Evolutionary conservation across 2,113 vertebrate genomes (phyloP), one percentile per base, ranked within the genome.

Genomic region (Macrotis lagotis): DNA sequence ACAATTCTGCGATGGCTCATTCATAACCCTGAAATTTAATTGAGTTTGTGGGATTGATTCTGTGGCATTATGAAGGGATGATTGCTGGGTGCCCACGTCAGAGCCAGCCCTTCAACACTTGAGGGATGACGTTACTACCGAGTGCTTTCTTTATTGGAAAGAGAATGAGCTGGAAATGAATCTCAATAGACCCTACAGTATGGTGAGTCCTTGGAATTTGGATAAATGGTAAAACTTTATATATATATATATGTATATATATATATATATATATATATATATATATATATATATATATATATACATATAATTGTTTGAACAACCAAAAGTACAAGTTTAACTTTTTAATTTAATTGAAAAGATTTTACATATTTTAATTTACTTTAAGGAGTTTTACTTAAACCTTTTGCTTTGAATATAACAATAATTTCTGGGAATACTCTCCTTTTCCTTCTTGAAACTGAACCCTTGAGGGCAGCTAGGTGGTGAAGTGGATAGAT

Each of bases 51-150:
- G 22, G 66, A 83, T 44, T 83, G n/a, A 83, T 83, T 83, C 66
- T 44, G 66, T 83, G 66, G 66, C 66, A 37, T 47, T 8, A 1
- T 59, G 89, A 89, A 95, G 53, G 55, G 49, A 48, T 50, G 50
- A 31, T 66, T 90, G 8, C 26, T 0, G 0, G 50, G n/a, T 37
- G 48, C 51, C 51, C 25, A 28, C 25, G 74, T 91, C 53, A 90
- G 47, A n/a, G 50, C 88, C 22, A 88, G 0, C 83, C 88, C 89
- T 50, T 94, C 26, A 48, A 51, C 31, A 88, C 50, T 50, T 28
- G 74, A 90, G 90, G 48, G 53, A 37, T 92, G 52, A 16, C 37
- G 90, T 92, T 53, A 88, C 49, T 92, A 91, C 49, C 91, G 88
- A 51, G 89, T 26, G 52, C 89, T 91, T 47, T 11, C 47, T 89